These are phyloP conservation scores for Cheilosia variabilis DNA, from an alignment of 2,888 invertebrate species.

Conservation along the genomic window DNA sequence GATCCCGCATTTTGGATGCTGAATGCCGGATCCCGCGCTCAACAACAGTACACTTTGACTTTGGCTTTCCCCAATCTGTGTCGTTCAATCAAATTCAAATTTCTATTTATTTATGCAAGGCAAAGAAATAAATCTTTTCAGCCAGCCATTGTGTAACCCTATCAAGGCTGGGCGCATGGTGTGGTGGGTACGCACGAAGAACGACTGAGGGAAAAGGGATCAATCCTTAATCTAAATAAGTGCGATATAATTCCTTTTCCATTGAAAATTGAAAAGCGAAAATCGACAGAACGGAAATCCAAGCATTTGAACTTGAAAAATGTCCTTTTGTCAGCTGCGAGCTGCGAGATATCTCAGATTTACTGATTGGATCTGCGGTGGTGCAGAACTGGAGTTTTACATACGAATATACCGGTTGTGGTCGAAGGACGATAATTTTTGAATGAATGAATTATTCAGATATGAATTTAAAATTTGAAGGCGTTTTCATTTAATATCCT, in stretches of 20 bases:
- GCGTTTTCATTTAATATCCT: slow-evolving; percentile 47
- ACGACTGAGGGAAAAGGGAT: slow-evolving; percentile 58
- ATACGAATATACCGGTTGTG: slow-evolving; percentile 14
- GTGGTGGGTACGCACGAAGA: not conserved
- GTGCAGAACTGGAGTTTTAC: slow-evolving; percentile 14
- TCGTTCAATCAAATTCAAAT: slow-evolving; percentile 73
- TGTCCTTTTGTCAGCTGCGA: slow-evolving; percentile 38
- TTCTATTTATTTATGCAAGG: slow-evolving; percentile 74
- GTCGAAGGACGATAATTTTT: slow-evolving; percentile 63
- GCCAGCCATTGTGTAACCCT: slow-evolving; percentile 61
- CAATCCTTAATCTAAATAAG: slow-evolving; percentile 69
- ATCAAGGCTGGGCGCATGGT: slow-evolving; percentile 28
- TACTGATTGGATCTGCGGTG: slow-evolving; percentile 54
- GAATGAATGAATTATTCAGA: slow-evolving; percentile 72
- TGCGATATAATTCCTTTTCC: slow-evolving; percentile 62
- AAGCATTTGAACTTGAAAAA: slow-evolving; percentile 43
- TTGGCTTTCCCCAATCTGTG: slow-evolving; percentile 36
- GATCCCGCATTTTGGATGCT: slow-evolving; percentile 38
- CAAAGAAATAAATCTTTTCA: slow-evolving; percentile 70
- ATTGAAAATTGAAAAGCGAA: slow-evolving; percentile 57
- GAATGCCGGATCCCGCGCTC: slow-evolving; percentile 20
- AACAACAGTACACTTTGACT: slow-evolving; percentile 30
- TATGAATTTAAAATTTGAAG: slow-evolving; percentile 69
- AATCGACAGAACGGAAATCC: slow-evolving; percentile 49
- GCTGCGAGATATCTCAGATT: slow-evolving; percentile 35